A percentile compares a stretch with the other conserved stretches of the same genome.
Conservation (phyloP, 2,888 invertebrate species). For the Ornithoptera alexandrae region DNA sequence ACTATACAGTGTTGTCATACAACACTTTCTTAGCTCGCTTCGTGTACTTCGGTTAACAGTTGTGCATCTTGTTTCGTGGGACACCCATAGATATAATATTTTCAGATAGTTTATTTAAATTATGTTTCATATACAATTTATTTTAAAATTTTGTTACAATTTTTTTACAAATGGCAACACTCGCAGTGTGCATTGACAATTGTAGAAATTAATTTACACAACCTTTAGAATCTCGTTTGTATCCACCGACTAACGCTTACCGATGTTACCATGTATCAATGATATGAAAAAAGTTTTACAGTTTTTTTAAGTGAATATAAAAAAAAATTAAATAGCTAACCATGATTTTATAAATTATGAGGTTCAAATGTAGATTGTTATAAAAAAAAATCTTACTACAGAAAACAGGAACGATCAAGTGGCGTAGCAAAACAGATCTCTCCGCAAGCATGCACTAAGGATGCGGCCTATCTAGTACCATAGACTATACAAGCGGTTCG, state of each 20-base stretch:
- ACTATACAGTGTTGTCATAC: slow-evolving; percentile 70
- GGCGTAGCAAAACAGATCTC: background rate
- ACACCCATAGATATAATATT: slow-evolving; percentile 40
- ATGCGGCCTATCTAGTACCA: slow-evolving; percentile 32
- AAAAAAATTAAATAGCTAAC: background rate
- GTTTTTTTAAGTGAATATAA: background rate
- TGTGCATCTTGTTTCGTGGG: slow-evolving; percentile 45
- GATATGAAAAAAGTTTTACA: slow-evolving; percentile 29
- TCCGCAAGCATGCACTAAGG: slow-evolving; percentile 29
- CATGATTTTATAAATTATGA: background rate
- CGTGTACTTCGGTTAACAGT: slow-evolving; percentile 33
- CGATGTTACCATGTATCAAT: slow-evolving; percentile 26
- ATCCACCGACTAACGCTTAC: background rate
- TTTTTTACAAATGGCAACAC: slow-evolving; percentile 8
- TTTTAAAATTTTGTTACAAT: slow-evolving; percentile 5
- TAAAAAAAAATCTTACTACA: too few species aligned
- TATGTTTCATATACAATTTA: slow-evolving; percentile 16
- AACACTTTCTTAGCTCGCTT: slow-evolving; percentile 46
- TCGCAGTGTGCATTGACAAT: slow-evolving; percentile 1
- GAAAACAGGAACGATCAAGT: background rate
- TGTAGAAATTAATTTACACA: slow-evolving; percentile 13
- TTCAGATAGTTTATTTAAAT: background rate
- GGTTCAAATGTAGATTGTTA: slow-evolving; percentile 3
- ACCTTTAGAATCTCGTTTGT: slow-evolving; percentile 21
- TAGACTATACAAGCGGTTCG: slow-evolving; percentile 32